These are phyloP conservation scores for Helicoverpa assulta DNA, from an alignment of 2,888 invertebrate genomes.

Conservation along the genomic window DNA sequence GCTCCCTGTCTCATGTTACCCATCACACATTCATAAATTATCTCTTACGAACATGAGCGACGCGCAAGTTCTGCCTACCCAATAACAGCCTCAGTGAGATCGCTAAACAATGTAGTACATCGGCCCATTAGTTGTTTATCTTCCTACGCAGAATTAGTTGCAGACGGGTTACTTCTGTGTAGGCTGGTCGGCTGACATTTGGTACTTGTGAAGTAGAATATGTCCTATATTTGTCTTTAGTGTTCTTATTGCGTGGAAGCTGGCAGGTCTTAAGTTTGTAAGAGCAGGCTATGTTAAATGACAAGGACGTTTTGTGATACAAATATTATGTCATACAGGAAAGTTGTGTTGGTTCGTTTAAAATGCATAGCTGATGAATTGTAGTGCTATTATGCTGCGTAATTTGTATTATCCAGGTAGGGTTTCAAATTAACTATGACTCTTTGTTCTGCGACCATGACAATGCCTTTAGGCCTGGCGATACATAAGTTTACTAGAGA, in stretches of 20 bases:
- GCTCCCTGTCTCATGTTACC: background rate
- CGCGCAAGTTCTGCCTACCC: constrained; percentile 35
- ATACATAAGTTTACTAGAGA: no score
- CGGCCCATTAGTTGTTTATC: constrained; percentile 20
- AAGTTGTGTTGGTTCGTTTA: background rate
- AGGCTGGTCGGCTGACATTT: constrained; percentile 19
- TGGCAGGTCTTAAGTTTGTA: background rate
- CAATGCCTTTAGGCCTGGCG: no score
- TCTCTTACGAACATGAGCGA: constrained; percentile 6
- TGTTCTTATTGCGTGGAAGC: constrained; percentile 3
- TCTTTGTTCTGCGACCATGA: no score
- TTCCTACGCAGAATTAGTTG: constrained; percentile 37
- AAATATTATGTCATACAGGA: no score
- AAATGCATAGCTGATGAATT: background rate
- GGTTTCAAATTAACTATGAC: no score
- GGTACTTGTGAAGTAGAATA: background rate
- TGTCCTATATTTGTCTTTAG: constrained; percentile 18
- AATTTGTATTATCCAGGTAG: no score
- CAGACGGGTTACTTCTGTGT: constrained; percentile 38
- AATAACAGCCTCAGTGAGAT: constrained; percentile 5
- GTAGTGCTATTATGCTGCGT: no score
- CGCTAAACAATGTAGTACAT: constrained; percentile 26
- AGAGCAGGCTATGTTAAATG: background rate
- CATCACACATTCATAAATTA: constrained; percentile 1
- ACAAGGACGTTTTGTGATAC: background rate